These are phyloP conservation scores for Benitochromis conjunctus DNA, from an alignment of 2,113 vertebrate genomes.

Conservation along the genomic window DNA sequence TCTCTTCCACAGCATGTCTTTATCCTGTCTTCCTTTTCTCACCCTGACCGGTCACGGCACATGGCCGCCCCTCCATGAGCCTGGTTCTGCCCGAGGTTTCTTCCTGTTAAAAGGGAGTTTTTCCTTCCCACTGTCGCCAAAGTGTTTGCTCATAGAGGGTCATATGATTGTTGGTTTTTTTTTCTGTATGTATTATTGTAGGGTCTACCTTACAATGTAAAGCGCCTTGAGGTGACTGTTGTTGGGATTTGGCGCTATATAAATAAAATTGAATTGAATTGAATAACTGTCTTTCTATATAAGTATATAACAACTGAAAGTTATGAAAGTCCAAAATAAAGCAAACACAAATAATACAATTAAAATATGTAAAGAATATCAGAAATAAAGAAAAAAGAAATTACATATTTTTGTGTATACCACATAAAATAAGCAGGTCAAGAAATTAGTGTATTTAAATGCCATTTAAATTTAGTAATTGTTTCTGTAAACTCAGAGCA, in stretches of 20 bases:
- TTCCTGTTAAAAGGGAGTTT: not conserved
- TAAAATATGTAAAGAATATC: not conserved
- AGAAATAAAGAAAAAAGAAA: not conserved
- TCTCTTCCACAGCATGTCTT: not conserved
- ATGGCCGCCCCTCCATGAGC: not conserved
- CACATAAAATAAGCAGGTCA: not conserved
- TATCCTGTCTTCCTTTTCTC: fast-evolving
- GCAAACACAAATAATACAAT: not conserved
- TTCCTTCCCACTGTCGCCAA: fast-evolving
- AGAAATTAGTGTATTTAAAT: not conserved
- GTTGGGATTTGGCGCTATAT: not conserved
- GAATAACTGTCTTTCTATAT: not conserved
- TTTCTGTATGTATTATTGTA: fast-evolving
- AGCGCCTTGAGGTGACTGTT: not conserved
- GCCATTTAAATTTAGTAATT: not conserved
- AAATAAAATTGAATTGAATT: not conserved
- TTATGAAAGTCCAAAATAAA: not conserved
- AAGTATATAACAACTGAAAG: not conserved
- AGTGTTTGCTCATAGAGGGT: not conserved
- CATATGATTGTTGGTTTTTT: not conserved
- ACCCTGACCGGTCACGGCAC: fast-evolving
- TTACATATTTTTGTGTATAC: not conserved
- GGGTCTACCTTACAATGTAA: fast-evolving
- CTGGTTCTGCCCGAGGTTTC: fast-evolving
- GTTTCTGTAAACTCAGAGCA: not conserved